phyloP scores from a whole-genome alignment of 53 echinoderm and acorn worm species.

The Holothuria scabra region DNA sequence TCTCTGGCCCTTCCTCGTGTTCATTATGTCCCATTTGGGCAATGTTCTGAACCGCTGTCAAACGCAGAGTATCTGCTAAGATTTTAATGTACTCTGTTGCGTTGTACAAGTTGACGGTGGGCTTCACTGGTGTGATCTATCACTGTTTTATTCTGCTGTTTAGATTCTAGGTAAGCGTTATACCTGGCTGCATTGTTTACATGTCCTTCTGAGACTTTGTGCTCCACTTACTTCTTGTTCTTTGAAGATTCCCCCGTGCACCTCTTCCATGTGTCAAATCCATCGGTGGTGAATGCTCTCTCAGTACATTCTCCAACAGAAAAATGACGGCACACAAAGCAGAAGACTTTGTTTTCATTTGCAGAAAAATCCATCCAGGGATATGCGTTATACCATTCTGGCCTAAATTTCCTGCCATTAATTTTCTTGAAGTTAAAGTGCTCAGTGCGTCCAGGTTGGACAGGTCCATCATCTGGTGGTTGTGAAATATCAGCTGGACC shows the following conservation, averaged over 20 bases:
- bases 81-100: constrained; percentile 48
- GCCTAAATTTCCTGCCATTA: not conserved
- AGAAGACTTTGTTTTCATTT: not conserved
- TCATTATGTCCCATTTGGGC: no score
- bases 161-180: not conserved
- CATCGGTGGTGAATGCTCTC: not conserved
- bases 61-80: no score
- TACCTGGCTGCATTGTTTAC: constrained; percentile 3
- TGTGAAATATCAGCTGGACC: constrained; percentile 37
- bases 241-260: not conserved
- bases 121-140: constrained; percentile 7
- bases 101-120: constrained; percentile 33
- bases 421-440: not conserved
- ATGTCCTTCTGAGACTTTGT: not conserved
- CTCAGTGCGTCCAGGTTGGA: constrained; percentile 4
- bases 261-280: not conserved
- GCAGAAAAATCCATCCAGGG: not conserved
- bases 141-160: constrained; percentile 11
- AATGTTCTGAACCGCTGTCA: no score
- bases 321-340: not conserved
- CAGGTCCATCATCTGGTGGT: constrained; percentile 30
- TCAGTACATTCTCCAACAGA: not conserved
- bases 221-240: constrained; percentile 1
- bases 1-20: not conserved
- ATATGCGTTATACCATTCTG: not conserved